Evolutionary conservation across 2,113 vertebrate genomes (phyloP), one percentile per base, ranked within the genome.

Genomic region (Xiphias gladius): DNA sequence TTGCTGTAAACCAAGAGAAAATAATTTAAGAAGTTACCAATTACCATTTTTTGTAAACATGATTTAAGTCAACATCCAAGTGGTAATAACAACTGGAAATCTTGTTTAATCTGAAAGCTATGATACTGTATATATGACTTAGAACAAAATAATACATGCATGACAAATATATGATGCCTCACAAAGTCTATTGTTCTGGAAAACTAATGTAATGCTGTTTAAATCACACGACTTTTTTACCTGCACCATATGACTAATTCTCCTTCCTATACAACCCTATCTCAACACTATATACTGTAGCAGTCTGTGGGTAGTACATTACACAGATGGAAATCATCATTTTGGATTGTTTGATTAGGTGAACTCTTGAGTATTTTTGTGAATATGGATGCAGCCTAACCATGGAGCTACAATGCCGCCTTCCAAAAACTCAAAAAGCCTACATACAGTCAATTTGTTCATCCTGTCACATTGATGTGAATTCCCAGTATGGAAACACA

Each of bases 371-470:
- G 13, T 26, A 48, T 68, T 35, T 66, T 7, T 50, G 24, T 48
- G 17, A 30, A 48, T 48, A 28, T 64, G 26, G 54, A 69, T 35
- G 46, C 11, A 5, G 19, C 41, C 24, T 17, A 58, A 71, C 73
- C 70, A 67, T 72, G 20, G 26, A 24, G 19, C 30, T n/a, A 32
- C 19, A 5, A 41, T 1, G n/a, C 22, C 12, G 39, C 39, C 14
- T 22, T 24, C 3, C 17, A 41, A 54, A 69, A 35, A 75, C 7
- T 39, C 35, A 68, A 52, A 52, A 14, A 79, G 46, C 57, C 65
- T 22, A 55, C 2, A n/a, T 11, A 3, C 1, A 73, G 46, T 79
- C 70, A 64, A 48, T 82, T 64, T 76, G 80, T 74, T 68, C 5
- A 20, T 28, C 52, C 66, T 73, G 74, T 70, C 46, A 69, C 28